phyloP scores from a whole-genome alignment of 2,797 vertebrate species.

The Myotis vivesi region DNA sequence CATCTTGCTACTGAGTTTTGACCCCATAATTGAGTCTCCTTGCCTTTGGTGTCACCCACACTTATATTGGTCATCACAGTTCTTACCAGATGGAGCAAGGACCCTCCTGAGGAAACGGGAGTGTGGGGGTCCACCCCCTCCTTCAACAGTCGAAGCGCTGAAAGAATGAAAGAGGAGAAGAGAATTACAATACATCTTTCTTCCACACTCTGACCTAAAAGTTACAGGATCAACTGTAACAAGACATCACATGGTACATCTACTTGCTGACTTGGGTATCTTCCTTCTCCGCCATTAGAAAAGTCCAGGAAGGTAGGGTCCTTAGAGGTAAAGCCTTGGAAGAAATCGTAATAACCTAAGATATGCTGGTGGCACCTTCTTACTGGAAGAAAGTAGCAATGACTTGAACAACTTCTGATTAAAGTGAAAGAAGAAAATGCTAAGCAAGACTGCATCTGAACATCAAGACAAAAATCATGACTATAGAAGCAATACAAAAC shows the following conservation, averaged over 20 bases:
- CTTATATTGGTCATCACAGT: neutral
- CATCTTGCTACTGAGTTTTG: neutral
- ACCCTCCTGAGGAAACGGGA: slow-evolving; percentile 89
- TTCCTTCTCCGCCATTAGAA: neutral
- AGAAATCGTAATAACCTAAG: neutral
- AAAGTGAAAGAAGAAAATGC: neutral
- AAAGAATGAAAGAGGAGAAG: slow-evolving; percentile 72
- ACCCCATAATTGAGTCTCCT: neutral
- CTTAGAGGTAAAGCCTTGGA: neutral
- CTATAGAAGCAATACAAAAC: neutral
- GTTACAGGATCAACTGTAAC: neutral
- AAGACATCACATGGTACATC: rapidly evolving
- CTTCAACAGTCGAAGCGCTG: slow-evolving; percentile 93
- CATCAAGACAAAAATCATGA: neutral
- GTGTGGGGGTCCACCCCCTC: slow-evolving; percentile 90
- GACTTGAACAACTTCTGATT: neutral
- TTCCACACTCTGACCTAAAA: neutral
- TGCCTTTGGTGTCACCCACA: neutral
- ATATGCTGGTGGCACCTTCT: neutral
- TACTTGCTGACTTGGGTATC: neutral
- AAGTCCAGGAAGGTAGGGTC: neutral
- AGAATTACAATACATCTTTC: slow-evolving; percentile 45
- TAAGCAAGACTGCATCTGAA: neutral
- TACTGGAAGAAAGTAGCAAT: neutral
- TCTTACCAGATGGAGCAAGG: slow-evolving; percentile 96